phyloP scores from a whole-genome alignment of 2,797 vertebrate genomes.

The Anabas testudineus region DNA sequence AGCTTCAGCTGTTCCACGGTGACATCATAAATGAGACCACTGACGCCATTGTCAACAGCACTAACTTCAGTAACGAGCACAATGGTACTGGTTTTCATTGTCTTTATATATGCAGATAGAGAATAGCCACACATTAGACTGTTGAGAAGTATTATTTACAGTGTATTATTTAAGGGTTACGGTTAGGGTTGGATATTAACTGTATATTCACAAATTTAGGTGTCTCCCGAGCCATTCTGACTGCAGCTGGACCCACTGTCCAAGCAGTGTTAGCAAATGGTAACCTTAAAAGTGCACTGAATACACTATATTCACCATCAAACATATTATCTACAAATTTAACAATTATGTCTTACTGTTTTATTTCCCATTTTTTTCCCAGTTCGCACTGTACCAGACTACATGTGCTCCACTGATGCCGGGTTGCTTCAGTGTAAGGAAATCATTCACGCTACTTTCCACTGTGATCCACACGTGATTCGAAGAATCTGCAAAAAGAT shows the following conservation, averaged over 20 bases:
- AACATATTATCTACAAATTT: neutral
- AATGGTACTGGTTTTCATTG: slow-evolving; percentile 34
- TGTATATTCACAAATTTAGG: slow-evolving; percentile 45
- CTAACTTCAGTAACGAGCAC: slow-evolving; percentile 49
- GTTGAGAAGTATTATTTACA: neutral
- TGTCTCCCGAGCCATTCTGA: slow-evolving; percentile 71
- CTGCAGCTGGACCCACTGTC: slow-evolving; percentile 63
- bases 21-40: slow-evolving; percentile 67
- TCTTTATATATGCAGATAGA: neutral
- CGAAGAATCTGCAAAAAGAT: slow-evolving; percentile 63
- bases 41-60: slow-evolving; percentile 77
- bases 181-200: neutral
- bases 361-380: neutral
- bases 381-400: slow-evolving; percentile 43
- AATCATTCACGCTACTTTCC: slow-evolving; percentile 70
- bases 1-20: slow-evolving; percentile 63
- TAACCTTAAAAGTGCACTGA: slow-evolving; percentile 8
- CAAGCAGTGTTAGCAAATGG: slow-evolving; percentile 56
- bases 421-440: slow-evolving; percentile 68
- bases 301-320: neutral
- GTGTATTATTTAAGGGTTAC: neutral
- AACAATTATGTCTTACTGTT: neutral
- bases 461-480: neutral
- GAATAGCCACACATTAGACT: neutral
- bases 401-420: slow-evolving; percentile 57